phyloP scores from a whole-genome alignment of 2,888 invertebrate genomes.

The Ethmia dodecea region DNA sequence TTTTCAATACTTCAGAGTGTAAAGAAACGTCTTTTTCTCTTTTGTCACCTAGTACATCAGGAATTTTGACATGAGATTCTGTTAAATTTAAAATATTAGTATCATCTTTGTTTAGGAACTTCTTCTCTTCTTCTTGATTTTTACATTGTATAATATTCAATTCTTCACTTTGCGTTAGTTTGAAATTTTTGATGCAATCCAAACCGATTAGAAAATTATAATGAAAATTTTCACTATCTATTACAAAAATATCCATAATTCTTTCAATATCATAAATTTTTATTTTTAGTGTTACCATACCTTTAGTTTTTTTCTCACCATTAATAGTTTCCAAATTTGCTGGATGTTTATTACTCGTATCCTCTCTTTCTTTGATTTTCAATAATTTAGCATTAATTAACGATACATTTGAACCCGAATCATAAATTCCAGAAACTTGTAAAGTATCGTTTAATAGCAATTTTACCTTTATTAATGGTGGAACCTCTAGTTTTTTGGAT shows the following conservation, averaged over 20 bases:
- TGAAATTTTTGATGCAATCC: constrained; percentile 16
- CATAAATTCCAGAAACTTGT: constrained; percentile 21
- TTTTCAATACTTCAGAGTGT: no score
- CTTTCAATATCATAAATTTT: constrained; percentile 18
- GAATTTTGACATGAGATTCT: no score
- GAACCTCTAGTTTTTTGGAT: constrained; percentile 15
- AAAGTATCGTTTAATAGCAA: constrained; percentile 18
- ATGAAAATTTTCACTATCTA: constrained; percentile 17
- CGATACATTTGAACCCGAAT: constrained; percentile 27
- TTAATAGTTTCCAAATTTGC: constrained; percentile 17
- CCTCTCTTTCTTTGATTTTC: constrained; percentile 13
- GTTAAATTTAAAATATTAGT: no score
- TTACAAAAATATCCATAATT: constrained; percentile 15
- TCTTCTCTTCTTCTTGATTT: no score
- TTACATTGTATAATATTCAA: constrained; percentile 15
- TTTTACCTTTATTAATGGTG: constrained; percentile 22
- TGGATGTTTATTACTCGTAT: constrained; percentile 1
- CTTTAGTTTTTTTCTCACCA: constrained; percentile 14
- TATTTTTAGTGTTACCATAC: constrained; percentile 15
- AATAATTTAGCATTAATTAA: constrained; percentile 25
- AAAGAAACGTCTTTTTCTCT: no score
- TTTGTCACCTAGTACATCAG: no score
- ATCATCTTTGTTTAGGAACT: no score
- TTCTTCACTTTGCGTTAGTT: constrained; percentile 15
- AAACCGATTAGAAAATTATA: constrained; percentile 17